Evolutionary conservation across 1,140 invertebrate genomes (phyloP), one percentile per base, ranked within the genome.

Genomic region (Bombus soroeensis): DNA sequence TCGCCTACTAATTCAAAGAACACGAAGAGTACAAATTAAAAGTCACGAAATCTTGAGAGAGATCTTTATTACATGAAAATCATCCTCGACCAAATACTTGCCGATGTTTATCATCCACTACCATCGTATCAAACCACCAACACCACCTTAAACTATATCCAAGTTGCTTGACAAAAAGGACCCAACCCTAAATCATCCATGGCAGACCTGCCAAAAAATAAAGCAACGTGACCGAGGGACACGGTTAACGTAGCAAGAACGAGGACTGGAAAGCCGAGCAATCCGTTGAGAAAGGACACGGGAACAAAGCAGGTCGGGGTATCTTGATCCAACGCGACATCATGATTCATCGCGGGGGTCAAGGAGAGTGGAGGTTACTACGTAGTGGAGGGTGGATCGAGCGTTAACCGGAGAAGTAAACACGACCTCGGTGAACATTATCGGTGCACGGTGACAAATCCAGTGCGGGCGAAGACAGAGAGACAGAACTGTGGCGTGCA

Each of bases 391-490:
- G 39, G 22, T 28, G 25, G 28, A 32, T 13, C 37, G 70, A 22
- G 57, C 59, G 59, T 22, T 85, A 85, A 81, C 79, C 62, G 78
- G 43, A 34, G 78, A 81, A 68, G 84, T 81, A 85, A 85, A 85
- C 78, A 81, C 84, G 78, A 83, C 62, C 78, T 64, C 43, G 72
- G 77, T 18, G 75, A 71, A 76, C 84, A 53, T 85, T 81, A 85
- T 85, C 84, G 84, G 84, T 43, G 57, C 77, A 68, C 57, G 83
- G 71, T 85, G 84, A 81, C 84, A 85, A 81, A 81, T 85, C 71
- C 84, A 85, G 71, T 71, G 28, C 66, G 75, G 6, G 34, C 28
- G 34, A 77, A 34, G 28, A n/a, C 37, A 32, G 6, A 53, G 59
- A 76, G 28, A 28, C 22, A 28, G 39, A 66, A 34, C 64, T n/a